Percentiles rank a stretch among this genome's conserved stretches.
Evolutionary conservation across 2,797 vertebrate species (phyloP).

Genomic region (Mus minutoides): DNA sequence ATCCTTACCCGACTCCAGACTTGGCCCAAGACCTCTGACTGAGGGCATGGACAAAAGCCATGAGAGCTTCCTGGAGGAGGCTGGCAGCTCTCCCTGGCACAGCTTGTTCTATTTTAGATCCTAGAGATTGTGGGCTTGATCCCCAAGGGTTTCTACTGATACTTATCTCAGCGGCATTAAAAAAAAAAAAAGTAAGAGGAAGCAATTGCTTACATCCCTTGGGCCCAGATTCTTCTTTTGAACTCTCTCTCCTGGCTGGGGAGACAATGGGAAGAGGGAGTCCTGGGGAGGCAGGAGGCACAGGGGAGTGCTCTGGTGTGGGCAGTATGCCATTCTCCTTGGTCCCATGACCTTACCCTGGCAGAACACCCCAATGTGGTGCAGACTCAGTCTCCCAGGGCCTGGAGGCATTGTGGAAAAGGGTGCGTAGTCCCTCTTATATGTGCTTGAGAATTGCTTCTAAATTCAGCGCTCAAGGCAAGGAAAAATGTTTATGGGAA

Average conservation of each 20-base stretch:
- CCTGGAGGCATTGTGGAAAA: not conserved
- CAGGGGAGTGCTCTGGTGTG: not conserved
- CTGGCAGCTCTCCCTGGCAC: not conserved
- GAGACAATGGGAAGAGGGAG: not conserved
- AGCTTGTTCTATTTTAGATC: not conserved
- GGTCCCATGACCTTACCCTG: not conserved
- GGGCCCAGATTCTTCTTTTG: not conserved
- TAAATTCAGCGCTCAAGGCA: not conserved
- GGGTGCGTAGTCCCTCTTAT: fast-evolving
- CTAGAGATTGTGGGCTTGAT: not conserved
- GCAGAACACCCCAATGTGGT: not conserved
- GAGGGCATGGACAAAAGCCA: too few species aligned
- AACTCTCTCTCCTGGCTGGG: not conserved
- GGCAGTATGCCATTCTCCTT: fast-evolving
- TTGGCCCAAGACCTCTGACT: not conserved
- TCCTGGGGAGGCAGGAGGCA: fast-evolving
- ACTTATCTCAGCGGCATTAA: not conserved
- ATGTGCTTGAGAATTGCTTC: not conserved
- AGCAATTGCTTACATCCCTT: constrained; percentile 15
- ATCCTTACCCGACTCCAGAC: too few species aligned
- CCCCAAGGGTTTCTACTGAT: not conserved
- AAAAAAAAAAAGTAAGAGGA: fast-evolving
- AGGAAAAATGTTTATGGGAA: not conserved
- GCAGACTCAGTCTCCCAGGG: not conserved
- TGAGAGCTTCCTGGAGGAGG: not conserved